Evolutionary conservation across 2,888 invertebrate genomes (phyloP), one percentile per base, ranked within the genome.

Genomic region (Cheilosia soror): DNA sequence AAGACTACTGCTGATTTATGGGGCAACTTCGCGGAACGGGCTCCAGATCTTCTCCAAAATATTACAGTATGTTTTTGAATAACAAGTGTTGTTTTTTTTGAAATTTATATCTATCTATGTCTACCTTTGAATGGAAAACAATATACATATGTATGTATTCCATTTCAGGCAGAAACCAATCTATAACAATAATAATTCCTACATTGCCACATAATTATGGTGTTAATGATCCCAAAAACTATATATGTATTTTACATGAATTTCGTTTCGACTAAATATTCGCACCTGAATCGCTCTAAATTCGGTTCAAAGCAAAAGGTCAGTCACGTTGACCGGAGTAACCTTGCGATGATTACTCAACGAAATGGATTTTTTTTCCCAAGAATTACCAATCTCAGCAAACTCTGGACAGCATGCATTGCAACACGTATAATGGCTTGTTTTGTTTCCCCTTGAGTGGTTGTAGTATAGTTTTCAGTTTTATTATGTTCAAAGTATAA

Each of bases 311-410:
- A 53, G 29, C 25, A 53, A 9, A 53, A 53, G 51, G 51, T 53
- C 51, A 29, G 27, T 29, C 25, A 13, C 25, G 29, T 25, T 29
- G 51, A 53, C 51, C 51, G 25, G 20, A 13, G 51, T 27, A 53
- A 73, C 73, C 63, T 65, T 63, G 73, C 44, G 5, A 9, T 47
- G 63, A 75, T 75, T 75, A 75, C 33, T 57, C 44, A 75, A 55
- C 62, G 31, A 73, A 63, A 25, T 53, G 29, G n/a, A 27, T 53
- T 53, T 53, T 15, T n/a, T 15, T 47, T 47, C 20, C 47, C 15
- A 47, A 47, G 47, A 47, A 47, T 47, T 47, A 15, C 47, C 15
- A 47, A 47, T 47, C 20, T 47, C 47, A 47, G 47, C 47, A 20
- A 47, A 47, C 11, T 47, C 6, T 47, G 47, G 47, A 47, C 47